Percentiles rank a stretch among this genome's conserved stretches.
phyloP scores from a whole-genome alignment of 2,797 vertebrate genomes.

The Poecile montanus region DNA sequence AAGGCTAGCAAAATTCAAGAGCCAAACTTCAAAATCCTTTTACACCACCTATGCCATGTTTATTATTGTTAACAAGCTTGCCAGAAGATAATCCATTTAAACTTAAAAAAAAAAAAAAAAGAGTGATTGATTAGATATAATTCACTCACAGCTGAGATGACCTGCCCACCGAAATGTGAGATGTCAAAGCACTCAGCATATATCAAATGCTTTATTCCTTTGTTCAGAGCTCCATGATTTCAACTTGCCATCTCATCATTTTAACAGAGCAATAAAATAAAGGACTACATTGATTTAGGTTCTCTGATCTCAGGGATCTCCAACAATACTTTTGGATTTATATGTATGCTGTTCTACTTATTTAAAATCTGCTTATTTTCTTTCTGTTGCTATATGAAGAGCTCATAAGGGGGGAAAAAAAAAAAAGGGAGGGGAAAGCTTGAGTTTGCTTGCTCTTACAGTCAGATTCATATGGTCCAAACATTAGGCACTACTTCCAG shows the following conservation, averaged over 20 bases:
- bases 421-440: not conserved
- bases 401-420: rapidly evolving
- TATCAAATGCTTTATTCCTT: not conserved
- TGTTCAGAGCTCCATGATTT: not conserved
- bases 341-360: not conserved
- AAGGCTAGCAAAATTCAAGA: not conserved
- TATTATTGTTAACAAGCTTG: not conserved
- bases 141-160: not conserved
- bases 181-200: not conserved
- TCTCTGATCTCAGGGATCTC: not conserved
- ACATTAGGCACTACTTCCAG: not conserved
- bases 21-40: not conserved
- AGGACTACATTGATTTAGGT: not conserved
- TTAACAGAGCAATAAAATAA: not conserved
- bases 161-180: not conserved
- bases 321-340: not conserved
- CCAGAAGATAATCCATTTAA: not conserved
- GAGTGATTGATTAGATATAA: not conserved
- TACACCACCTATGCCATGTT: not conserved
- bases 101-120: not conserved
- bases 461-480: not conserved
- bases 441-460: not conserved
- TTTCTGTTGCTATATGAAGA: not conserved
- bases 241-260: not conserved
- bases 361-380: not conserved